phyloP scores from a whole-genome alignment of 2,888 invertebrate species.

The Rhagonycha fulva region DNA sequence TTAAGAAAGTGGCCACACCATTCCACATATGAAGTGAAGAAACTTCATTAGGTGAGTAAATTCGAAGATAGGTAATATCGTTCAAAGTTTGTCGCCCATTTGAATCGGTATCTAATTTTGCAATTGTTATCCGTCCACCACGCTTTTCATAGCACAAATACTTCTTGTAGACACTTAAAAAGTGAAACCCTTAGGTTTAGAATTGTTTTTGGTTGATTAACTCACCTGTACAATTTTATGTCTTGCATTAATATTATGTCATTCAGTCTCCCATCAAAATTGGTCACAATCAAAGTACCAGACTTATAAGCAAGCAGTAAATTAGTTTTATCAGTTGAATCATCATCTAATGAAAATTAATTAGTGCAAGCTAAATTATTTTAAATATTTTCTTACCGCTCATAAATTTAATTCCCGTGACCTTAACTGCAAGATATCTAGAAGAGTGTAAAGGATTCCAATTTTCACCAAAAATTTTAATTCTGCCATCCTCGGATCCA shows the following conservation, averaged over 20 bases:
- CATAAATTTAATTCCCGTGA: conserved; percentile 47
- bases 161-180: conserved; percentile 48
- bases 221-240: conserved; percentile 45
- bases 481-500: conserved; percentile 50
- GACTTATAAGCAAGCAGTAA: conserved; percentile 34
- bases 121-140: conserved; percentile 49
- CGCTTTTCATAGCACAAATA: conserved; percentile 51
- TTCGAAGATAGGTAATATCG: conserved; percentile 50
- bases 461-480: conserved; percentile 44
- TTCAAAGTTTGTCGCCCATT: conserved; percentile 40
- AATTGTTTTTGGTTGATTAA: neutral
- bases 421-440: conserved; percentile 46
- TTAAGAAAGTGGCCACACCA: conserved; percentile 48
- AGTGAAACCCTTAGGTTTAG: neutral
- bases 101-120: conserved; percentile 39
- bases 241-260: conserved; percentile 39
- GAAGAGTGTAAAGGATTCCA: conserved; percentile 45
- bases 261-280: conserved; percentile 32
- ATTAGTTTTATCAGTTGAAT: conserved; percentile 18
- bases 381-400: conserved; percentile 32
- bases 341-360: conserved; percentile 27
- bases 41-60: conserved; percentile 51
- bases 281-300: conserved; percentile 30
- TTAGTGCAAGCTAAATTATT: neutral
- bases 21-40: conserved; percentile 51